Conservation (phyloP, 2,888 invertebrate species). For the Folsomia candida region DNA sequence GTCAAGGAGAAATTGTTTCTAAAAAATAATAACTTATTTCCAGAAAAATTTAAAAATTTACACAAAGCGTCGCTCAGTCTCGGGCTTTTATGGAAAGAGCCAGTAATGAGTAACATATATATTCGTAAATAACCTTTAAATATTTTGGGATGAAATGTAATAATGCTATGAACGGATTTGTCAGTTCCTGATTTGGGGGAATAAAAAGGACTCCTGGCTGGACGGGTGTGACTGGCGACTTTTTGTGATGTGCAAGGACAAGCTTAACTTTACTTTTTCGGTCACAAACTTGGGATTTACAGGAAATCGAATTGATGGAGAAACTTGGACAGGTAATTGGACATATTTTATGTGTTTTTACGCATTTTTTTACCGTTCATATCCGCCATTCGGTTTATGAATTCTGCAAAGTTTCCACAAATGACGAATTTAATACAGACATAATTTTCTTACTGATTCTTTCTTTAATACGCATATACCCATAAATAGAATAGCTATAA, state of each 20-base stretch:
- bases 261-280: slow-evolving; percentile 25
- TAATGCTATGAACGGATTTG: no score
- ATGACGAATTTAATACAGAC: no score
- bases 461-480: no score
- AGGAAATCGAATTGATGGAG: not conserved
- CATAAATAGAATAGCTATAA: no score
- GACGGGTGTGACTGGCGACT: slow-evolving; percentile 42
- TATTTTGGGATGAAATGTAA: no score
- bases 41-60: slow-evolving; percentile 28
- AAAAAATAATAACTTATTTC: slow-evolving; percentile 11
- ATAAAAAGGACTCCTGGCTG: slow-evolving; percentile 25
- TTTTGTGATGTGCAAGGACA: slow-evolving; percentile 14
- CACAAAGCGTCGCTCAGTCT: slow-evolving; percentile 15
- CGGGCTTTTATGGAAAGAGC: slow-evolving; percentile 37
- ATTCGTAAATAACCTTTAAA: no score
- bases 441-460: no score
- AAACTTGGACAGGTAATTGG: no score
- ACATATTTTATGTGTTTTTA: no score
- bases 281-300: not conserved
- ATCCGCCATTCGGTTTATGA: no score
- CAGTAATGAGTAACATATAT: not conserved
- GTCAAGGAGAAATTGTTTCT: slow-evolving; percentile 17
- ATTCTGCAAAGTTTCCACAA: no score
- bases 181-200: slow-evolving; percentile 36
- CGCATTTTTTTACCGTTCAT: no score